These are phyloP conservation scores for Chinchilla lanigera DNA, from an alignment of 2,113 vertebrate genomes.

Conservation along the genomic window DNA sequence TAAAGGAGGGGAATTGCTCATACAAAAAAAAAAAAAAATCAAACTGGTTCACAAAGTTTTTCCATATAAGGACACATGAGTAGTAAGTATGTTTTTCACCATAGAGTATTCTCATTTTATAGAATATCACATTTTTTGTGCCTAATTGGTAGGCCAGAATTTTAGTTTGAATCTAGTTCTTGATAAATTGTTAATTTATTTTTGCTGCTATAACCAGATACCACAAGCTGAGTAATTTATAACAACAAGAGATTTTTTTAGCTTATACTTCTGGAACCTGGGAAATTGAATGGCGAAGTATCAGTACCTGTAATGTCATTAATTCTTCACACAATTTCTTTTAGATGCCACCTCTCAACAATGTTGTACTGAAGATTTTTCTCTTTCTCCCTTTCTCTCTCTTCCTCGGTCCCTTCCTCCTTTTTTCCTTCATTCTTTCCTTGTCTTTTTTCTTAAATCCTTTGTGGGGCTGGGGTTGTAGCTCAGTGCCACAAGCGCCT, in stretches of 20 bases:
- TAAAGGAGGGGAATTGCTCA: neutral
- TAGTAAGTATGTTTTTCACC: neutral
- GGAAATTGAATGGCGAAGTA: neutral
- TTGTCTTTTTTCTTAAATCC: too few relatives aligned
- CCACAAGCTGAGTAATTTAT: neutral
- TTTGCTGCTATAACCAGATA: neutral
- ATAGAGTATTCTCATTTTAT: neutral
- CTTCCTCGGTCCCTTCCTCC: neutral
- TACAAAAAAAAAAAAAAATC: neutral
- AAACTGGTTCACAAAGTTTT: neutral
- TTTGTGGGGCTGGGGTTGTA: too few relatives aligned
- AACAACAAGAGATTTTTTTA: neutral
- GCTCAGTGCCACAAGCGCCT: too few relatives aligned
- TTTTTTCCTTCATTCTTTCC: too few relatives aligned
- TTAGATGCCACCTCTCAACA: fast-evolving
- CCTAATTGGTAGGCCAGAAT: neutral
- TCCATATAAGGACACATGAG: fast-evolving
- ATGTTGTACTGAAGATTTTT: neutral
- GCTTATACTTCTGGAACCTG: neutral
- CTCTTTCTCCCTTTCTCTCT: neutral
- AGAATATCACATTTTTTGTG: neutral
- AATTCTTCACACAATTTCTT: neutral
- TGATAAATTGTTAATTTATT: neutral
- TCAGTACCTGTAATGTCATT: neutral
- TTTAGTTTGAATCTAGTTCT: neutral